Conservation (phyloP, 2,113 vertebrate genomes). For the Steatornis caripensis region DNA sequence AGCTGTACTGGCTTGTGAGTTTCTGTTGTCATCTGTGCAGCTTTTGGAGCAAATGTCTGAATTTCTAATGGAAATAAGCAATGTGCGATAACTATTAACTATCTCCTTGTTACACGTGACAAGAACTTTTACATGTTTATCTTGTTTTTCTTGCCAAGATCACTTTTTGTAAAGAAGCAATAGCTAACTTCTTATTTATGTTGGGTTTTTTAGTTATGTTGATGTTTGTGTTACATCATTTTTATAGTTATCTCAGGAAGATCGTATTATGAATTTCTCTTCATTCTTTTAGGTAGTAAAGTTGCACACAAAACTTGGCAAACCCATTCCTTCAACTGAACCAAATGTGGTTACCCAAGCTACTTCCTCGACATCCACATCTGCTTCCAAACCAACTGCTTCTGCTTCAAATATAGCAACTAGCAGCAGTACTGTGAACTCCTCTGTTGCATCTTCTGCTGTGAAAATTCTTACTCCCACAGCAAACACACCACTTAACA, state of each 20-base stretch:
- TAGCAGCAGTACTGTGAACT: conserved; percentile 76
- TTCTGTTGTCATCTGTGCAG: not conserved
- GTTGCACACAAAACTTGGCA: conserved; percentile 97
- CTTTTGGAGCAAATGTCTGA: not conserved
- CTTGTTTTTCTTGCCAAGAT: not conserved
- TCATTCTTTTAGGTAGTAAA: conserved; percentile 87
- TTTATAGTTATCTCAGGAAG: not conserved
- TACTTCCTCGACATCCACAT: conserved; percentile 80
- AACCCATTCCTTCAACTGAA: conserved; percentile 97
- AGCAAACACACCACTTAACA: conserved; percentile 76
- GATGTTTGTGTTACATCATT: not conserved
- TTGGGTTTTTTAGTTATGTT: not conserved
- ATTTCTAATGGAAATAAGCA: not conserved
- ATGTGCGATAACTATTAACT: not conserved
- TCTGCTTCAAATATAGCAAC: conserved; percentile 79
- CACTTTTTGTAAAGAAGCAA: not conserved
- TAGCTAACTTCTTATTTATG: not conserved
- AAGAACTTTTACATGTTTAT: not conserved
- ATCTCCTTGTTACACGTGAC: not conserved
- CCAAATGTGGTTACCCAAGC: conserved; percentile 91
- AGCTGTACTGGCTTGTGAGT: not conserved
- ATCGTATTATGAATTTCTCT: not conserved
- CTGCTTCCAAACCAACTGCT: conserved; percentile 80
- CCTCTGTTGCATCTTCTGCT: conserved; percentile 73
- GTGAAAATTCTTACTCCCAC: conserved; percentile 75